Percentiles rank a stretch among this genome's conserved stretches.
These are phyloP conservation scores for Frieseomelitta varia DNA, from an alignment of 1,140 invertebrate species.

Conservation along the genomic window DNA sequence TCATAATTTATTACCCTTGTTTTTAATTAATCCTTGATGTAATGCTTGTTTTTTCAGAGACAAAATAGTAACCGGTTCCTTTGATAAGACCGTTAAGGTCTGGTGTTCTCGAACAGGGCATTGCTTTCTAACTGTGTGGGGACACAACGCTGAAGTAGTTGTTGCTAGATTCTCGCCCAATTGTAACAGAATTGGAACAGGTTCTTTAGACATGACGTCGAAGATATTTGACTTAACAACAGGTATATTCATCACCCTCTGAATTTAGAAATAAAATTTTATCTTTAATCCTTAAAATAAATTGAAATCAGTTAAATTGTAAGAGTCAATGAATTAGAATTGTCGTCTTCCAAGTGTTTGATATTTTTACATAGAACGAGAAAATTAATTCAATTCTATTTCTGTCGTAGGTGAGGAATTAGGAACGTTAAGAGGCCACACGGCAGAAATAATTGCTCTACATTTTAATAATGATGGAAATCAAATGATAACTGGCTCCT, in stretches of 20 bases:
- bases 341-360: too few species aligned
- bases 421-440: slow-evolving; percentile 85
- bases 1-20: neutral
- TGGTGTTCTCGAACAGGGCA: slow-evolving; percentile 87
- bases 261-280: neutral
- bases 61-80: slow-evolving; percentile 89
- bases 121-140: slow-evolving; percentile 87
- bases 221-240: slow-evolving; percentile 85
- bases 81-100: slow-evolving; percentile 90
- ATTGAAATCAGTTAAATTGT: neutral
- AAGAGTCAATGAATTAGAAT: neutral
- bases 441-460: slow-evolving; percentile 88
- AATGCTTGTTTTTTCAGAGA: slow-evolving; percentile 82
- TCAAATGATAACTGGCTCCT: slow-evolving; percentile 89
- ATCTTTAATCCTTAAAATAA: neutral
- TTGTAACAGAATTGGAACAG: slow-evolving; percentile 86
- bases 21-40: neutral
- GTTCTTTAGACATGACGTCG: slow-evolving; percentile 89
- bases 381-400: slow-evolving; percentile 32
- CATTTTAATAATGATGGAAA: slow-evolving; percentile 88
- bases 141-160: slow-evolving; percentile 89
- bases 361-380: too few species aligned
- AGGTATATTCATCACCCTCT: slow-evolving; percentile 29
- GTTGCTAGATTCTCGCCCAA: slow-evolving; percentile 86
- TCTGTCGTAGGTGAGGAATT: slow-evolving; percentile 83